phyloP scores from a whole-genome alignment of 1,140 invertebrate genomes.

The Riptortus pedestris region DNA sequence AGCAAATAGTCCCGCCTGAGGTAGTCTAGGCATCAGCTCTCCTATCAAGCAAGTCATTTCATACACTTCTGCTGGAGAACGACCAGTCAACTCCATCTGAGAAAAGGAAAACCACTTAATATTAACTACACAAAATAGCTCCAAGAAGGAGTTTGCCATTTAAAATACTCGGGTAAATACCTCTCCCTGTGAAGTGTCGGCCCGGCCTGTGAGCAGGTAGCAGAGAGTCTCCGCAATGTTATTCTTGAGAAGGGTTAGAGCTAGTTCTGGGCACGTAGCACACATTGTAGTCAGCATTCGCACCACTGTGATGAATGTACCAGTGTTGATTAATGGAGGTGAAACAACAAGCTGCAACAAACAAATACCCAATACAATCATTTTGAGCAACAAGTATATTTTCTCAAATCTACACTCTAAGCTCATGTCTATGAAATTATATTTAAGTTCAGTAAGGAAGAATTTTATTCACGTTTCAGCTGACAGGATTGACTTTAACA shows the following conservation, averaged over 20 bases:
- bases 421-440: slow-evolving; percentile 8
- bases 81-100: slow-evolving; percentile 71
- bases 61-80: slow-evolving; percentile 89
- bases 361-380: no score
- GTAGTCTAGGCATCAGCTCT: slow-evolving; percentile 88
- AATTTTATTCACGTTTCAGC: no score
- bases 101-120: no score
- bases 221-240: slow-evolving; percentile 91
- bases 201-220: slow-evolving; percentile 76
- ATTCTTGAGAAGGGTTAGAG: slow-evolving; percentile 78
- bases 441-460: no score
- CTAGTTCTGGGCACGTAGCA: slow-evolving; percentile 82
- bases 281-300: slow-evolving; percentile 93
- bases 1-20: slow-evolving; percentile 81
- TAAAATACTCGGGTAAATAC: no score
- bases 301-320: slow-evolving; percentile 90
- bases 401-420: no score
- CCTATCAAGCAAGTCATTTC: slow-evolving; percentile 93
- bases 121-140: not conserved
- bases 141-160: no score
- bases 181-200: slow-evolving; percentile 46
- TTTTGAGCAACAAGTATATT: not conserved
- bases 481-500: no score
- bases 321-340: slow-evolving; percentile 82
- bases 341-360: slow-evolving; percentile 68